Percentiles rank a stretch among this genome's conserved stretches.
Evolutionary conservation across 2,888 invertebrate genomes (phyloP).

Genomic region (Agrotis clavis): DNA sequence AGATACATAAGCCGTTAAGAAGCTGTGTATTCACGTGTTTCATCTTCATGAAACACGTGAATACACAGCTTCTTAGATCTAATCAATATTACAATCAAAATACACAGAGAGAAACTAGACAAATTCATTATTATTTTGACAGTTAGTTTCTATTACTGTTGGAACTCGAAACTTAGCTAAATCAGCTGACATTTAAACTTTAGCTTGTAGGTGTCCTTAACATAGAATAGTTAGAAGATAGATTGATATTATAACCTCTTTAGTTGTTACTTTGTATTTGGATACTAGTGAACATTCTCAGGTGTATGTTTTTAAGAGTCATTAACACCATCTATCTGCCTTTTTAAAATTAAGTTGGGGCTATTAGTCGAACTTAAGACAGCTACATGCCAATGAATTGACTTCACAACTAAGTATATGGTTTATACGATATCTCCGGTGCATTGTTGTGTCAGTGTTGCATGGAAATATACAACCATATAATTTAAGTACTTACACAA

Average conservation of each 20-base stretch:
- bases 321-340: too few species aligned
- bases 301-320: neutral
- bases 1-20: too few species aligned
- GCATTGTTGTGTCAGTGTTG: too few species aligned
- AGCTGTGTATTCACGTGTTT: too few species aligned
- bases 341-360: too few species aligned
- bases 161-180: conserved; percentile 3
- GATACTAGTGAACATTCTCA: neutral
- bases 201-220: neutral
- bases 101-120: neutral
- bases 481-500: too few species aligned
- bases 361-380: too few species aligned
- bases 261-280: neutral
- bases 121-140: neutral
- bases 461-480: too few species aligned
- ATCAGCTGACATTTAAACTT: conserved; percentile 33
- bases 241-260: neutral
- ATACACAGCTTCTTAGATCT: neutral
- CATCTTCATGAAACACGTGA: too few species aligned
- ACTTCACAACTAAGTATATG: too few species aligned
- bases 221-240: neutral
- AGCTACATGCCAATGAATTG: too few species aligned
- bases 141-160: neutral
- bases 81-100: neutral
- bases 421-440: too few species aligned